Percentiles rank a stretch among this genome's conserved stretches.
Conservation (phyloP, 2,888 invertebrate genomes). For the Hydrotaea cyrtoneurina region DNA sequence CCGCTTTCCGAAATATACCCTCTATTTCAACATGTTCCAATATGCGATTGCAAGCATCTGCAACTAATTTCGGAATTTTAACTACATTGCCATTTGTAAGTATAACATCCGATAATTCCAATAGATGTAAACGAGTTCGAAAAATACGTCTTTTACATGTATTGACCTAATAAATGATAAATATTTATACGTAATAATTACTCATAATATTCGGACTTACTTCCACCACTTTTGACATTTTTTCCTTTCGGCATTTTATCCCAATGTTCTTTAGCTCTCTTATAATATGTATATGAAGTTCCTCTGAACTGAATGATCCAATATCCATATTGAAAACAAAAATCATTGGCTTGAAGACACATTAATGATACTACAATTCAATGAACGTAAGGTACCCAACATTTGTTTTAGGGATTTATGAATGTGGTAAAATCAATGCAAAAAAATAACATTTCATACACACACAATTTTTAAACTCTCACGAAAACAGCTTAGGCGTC, state of each 20-base stretch:
- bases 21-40: constrained; percentile 87
- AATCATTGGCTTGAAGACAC: not conserved
- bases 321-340: constrained; percentile 64
- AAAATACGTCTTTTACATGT: constrained; percentile 80
- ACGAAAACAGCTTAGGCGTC: too few species aligned
- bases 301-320: constrained; percentile 77
- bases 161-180: constrained; percentile 66
- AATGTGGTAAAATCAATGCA: too few species aligned
- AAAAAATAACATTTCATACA: too few species aligned
- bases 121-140: constrained; percentile 82
- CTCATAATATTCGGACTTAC: constrained; percentile 72
- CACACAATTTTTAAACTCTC: too few species aligned
- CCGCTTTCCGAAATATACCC: constrained; percentile 94
- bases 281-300: constrained; percentile 83
- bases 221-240: constrained; percentile 83
- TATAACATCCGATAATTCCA: constrained; percentile 83
- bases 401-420: too few species aligned
- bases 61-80: constrained; percentile 87
- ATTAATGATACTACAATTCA: too few species aligned
- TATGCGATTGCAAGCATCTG: constrained; percentile 87
- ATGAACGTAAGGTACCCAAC: too few species aligned
- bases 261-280: constrained; percentile 86
- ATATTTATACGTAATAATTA: not conserved
- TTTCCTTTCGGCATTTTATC: constrained; percentile 87
- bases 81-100: constrained; percentile 87